Conservation (phyloP, 2,888 invertebrate genomes). For the Xestia sexstrigata region DNA sequence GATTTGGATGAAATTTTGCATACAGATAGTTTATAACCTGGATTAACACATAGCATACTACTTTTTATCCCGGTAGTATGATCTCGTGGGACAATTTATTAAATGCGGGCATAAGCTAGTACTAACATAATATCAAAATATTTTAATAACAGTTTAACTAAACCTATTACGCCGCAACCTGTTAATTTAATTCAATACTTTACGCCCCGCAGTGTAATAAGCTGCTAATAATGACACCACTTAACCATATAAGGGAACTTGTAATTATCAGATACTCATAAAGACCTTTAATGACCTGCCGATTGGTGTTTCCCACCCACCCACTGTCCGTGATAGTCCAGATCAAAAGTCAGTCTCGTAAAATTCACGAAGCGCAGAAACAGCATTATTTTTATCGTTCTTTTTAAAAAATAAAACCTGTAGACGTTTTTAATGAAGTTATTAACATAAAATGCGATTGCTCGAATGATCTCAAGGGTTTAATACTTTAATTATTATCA, state of each 20-base stretch:
- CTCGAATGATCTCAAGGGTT: constrained; percentile 61
- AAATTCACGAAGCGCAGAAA: constrained; percentile 20
- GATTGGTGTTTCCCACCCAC: constrained; percentile 44
- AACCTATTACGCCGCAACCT: constrained; percentile 15
- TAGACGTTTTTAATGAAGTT: constrained; percentile 59
- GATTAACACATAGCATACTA: no score
- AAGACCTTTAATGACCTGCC: constrained; percentile 30
- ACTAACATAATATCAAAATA: neutral
- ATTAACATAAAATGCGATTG: constrained; percentile 62
- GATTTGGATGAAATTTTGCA: no score
- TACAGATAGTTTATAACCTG: no score
- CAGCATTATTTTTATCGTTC: constrained; percentile 8
- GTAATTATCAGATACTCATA: constrained; percentile 39
- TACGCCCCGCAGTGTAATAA: constrained; percentile 33
- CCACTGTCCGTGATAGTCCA: constrained; percentile 31
- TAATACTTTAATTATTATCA: constrained; percentile 73
- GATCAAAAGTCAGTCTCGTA: constrained; percentile 53
- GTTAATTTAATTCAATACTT: constrained; percentile 50
- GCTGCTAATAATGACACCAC: constrained; percentile 37
- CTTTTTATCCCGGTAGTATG: no score
- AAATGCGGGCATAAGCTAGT: no score
- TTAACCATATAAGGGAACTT: constrained; percentile 36
- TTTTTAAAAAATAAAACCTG: constrained; percentile 34
- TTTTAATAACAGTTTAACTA: constrained; percentile 29
- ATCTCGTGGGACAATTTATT: no score